Base-by-base conservation (phyloP, 53 echinoderm and acorn worm species). In the Pentamera pediparva region DNA sequence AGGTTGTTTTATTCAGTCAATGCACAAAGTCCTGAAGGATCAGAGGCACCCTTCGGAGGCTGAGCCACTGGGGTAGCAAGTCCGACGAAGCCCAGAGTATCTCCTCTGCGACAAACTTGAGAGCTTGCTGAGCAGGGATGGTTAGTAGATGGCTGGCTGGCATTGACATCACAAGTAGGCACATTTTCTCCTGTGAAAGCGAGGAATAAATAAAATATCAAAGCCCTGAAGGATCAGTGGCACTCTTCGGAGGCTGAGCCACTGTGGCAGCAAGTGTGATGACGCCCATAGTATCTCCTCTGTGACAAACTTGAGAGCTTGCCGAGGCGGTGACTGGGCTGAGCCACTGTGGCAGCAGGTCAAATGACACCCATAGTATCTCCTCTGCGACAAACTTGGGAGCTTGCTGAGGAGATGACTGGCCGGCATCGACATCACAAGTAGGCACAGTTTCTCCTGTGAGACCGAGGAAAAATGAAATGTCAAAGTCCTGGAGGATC, bases 371-470 rank as follows among this genome's bases (percentile, higher is more conserved):
- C 83, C 88, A 86, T 11, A 98, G 65, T 54, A 98, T 96, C 65
- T 89, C 87, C 24, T 98, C 92, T 26, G 92, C 61, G 32, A 92
- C 89, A 59, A 86, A 98, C 50, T 74, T 76, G 78, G 92, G 59
- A 27, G 91, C 30, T 91, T 92, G 32, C 88, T 89, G 2, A 92
- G 78, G 35, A 92, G 98, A 35, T 98, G 77, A 37, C 83, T 83
- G 35, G 91, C 86, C 3, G 91, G 91, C 88, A 98, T 88, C 21
- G 98, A 98, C 91, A 98, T 91, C 74, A 98, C 85, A 47, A 98
- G 60, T 20, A 98, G 81, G 59, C 98, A 98, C 2, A 98, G 84
- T 78, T 91, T 96, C 82, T 98, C 98, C 98, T 98, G 61, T 33
- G 1, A 4, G 21, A 57, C 4, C 26, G 32, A 57, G 11, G 12